Conservation (phyloP, 2,113 vertebrate species). For the Otocyon megalotis region DNA sequence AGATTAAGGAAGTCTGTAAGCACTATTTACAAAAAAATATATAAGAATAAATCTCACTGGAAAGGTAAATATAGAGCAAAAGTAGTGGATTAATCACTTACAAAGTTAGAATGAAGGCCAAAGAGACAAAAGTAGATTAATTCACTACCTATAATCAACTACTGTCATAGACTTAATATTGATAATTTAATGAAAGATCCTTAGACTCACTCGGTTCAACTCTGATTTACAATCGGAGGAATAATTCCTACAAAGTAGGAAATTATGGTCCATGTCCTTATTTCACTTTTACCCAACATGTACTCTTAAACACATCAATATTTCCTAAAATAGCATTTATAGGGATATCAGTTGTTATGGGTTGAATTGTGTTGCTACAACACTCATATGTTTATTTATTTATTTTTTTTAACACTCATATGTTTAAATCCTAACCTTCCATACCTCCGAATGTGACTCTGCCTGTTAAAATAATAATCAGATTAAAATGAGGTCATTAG, state of each 20-base stretch:
- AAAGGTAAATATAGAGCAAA: neutral
- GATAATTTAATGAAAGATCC: conserved; percentile 12
- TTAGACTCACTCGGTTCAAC: neutral
- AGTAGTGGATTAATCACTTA: neutral
- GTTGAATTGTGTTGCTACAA: neutral
- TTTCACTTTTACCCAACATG: neutral
- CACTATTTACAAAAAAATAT: neutral
- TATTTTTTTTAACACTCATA: neutral
- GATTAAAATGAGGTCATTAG: neutral
- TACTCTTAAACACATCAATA: conserved; percentile 38
- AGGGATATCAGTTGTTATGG: neutral
- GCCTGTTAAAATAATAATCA: neutral
- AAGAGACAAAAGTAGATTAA: neutral
- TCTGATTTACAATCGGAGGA: neutral
- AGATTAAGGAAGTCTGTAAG: neutral
- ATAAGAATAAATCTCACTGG: neutral
- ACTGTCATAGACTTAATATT: neutral
- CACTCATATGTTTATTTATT: neutral
- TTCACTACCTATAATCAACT: neutral
- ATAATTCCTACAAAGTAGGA: neutral
- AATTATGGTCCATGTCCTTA: neutral
- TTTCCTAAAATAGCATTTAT: conserved; percentile 11
- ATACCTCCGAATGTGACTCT: neutral
- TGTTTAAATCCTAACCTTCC: neutral
- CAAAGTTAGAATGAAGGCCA: neutral